Evolutionary conservation across 1,140 invertebrate genomes (phyloP), one percentile per base, ranked within the genome.

Genomic region (Colletes gigas): DNA sequence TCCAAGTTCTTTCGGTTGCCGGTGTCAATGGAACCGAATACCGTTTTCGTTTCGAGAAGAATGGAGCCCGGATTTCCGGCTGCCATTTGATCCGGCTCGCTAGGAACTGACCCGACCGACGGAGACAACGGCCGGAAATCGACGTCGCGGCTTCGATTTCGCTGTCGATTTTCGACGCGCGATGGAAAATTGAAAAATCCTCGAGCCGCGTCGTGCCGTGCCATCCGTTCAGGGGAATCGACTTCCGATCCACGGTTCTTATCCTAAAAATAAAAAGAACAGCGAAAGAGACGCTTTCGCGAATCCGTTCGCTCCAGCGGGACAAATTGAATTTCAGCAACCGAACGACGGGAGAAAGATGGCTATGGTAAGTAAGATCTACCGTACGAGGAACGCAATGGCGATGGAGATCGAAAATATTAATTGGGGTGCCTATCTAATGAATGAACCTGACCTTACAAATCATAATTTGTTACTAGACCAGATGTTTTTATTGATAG

Each of bases 241-340:
- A 69, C 54, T 69, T 6, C n/a, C 50, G 44, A 65, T 54, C n/a
- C n/a, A 2, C 19, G 54, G 9, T 39, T 62, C 59, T 52, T 52
- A 70, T 17, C 3, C 12, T 0, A 2, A 2, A 9, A 19, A 75
- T 3, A 54, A 63, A 7, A 15, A 15, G 55, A 62, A 63, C 12
- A 14, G 44, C 44, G 44, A 30, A n/a, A 17, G n/a, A n/a, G 17
- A 68, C 14, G 12, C 57, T 21, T 44, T 71, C 17, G 75, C 14
- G 41, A 55, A 9, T 12, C 9, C 4, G 4, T 3, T 75, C 66
- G 8, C 1, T 54, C 21, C 67, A 19, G 8, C n/a, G 57, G 41
- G 21, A 55, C 19, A 78, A 78, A 82, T 82, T 82, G 66, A 82
- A 82, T 82, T 78, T 78, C 30, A 9, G n/a, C 5, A 14, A 30